Base-by-base conservation (phyloP, 2,797 vertebrate genomes). In the Parauchenoglanis punctatus region DNA sequence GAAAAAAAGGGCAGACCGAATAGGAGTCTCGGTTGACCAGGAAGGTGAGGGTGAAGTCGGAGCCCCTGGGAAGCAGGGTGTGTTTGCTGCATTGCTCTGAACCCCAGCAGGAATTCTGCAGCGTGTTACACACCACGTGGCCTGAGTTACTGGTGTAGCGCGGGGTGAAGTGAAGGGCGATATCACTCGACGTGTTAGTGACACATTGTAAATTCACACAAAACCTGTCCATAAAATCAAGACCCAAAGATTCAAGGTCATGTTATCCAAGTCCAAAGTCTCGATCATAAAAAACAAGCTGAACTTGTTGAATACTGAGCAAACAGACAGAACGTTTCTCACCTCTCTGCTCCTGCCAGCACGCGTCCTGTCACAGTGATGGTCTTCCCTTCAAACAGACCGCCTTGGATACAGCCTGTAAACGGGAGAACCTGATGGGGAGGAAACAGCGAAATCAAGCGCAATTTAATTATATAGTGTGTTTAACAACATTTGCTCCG, bases 351-450 rank as follows among this genome's bases (percentile, higher is more conserved):
- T 15, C 68, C 83, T 35, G 89, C 70, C 52, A 90, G 83, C 46
- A 90, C 84, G 35, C 81, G 63, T 5, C 90, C 89, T 17, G 63
- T 73, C 13, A 92, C 0, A 17, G 88, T 88, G 25, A 91, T 13
- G 17, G 13, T 49, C 88, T 87, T 92, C n/a, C 90, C 90, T 49
- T 89, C 90, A 35, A 28, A 77, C 70, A 92, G 84, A n/a, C 89
- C 84, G 4, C 88, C 90, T 18, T 85, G 72, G 68, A 91, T 87
- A 18, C 3, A 5, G 8, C 89, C 86, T 4, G 49, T 83, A 83
- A 91, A 90, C 25, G 88, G 90, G 1, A 85, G n/a, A 3, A 0
- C 46, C 89, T 92, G 65, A 49, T 28, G 0, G 20, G 12, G 46
- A 52, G 25, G 46, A n/a, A 73, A 49, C 46, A 52, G 25, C 8